phyloP scores from a whole-genome alignment of 2,797 vertebrate species.

The Lemur catta region DNA sequence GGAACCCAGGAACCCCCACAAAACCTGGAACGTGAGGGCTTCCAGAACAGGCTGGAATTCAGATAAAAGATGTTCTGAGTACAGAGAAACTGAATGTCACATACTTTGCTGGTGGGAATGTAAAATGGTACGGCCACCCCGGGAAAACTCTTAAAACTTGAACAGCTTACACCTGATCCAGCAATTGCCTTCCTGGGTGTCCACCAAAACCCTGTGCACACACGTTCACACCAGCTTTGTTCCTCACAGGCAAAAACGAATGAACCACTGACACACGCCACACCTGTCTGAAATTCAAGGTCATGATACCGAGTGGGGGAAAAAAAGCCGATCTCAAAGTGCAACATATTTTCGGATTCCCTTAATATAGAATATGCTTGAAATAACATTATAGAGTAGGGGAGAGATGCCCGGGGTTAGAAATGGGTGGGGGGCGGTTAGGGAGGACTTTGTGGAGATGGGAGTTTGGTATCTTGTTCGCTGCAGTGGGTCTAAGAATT shows the following conservation, averaged over 20 bases:
- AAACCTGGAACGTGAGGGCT: background rate
- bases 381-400: background rate
- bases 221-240: rapidly evolving
- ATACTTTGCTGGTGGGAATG: background rate
- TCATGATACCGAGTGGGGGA: background rate
- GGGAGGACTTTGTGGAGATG: too few species aligned
- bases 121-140: background rate
- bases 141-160: background rate
- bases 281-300: background rate
- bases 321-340: background rate
- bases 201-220: background rate
- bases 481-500: rapidly evolving
- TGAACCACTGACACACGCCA: rapidly evolving
- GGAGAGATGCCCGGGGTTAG: too few species aligned
- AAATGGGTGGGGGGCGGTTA: rapidly evolving
- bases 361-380: background rate
- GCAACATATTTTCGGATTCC: background rate
- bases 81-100: background rate
- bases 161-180: background rate
- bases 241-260: rapidly evolving
- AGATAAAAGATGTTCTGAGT: background rate
- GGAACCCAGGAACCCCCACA: background rate
- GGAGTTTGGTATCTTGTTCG: background rate
- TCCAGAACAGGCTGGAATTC: background rate
- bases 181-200: background rate